Evolutionary conservation across 1,140 invertebrate genomes (phyloP), one percentile per base, ranked within the genome.

Genomic region (Hesperophylax magnus): DNA sequence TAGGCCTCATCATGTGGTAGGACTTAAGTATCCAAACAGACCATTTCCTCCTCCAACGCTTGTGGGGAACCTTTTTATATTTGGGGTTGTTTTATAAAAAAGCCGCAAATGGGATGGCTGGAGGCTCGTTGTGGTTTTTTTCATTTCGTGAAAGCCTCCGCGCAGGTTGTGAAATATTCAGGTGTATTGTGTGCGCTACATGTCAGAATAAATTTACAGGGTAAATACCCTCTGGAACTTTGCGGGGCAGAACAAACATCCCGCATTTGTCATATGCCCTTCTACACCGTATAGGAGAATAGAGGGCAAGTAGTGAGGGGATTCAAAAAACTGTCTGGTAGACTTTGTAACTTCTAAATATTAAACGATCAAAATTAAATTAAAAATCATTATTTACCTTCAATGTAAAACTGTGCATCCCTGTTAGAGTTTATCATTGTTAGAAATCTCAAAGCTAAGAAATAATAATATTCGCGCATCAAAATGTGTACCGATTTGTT

Each of bases 151-250:
- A 61, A 61, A 61, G 58, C n/a, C 58, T 61, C 24, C 18, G 18
- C 24, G 58, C 8, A 14, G 58, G 20, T 61, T 61, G 18, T 61
- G 24, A 24, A 61, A 22, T 61, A 61, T 61, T 61, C 58, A 61
- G 58, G 58, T 61, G 58, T 61, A 61, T 61, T 61, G 58, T 61
- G 58, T 61, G 58, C n/a, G 58, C 17, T 61, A 61, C 58, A 61
- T 20, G 58, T 61, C 58, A 61, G 58, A 61, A 61, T 61, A 61
- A 22, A 61, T 61, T 61, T 61, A 61, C 58, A 14, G 17, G 8
- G 18, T 24, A 24, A 61, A 18, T n/a, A 24, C 58, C 58, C 58
- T 15, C n/a, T 7, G 24, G 14, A 61, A 14, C 24, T 61, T 24
- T 61, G 20, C 20, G 58, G 7, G 20, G 20, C 58, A n/a, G 8